Percentiles rank a stretch among this genome's conserved stretches.
Evolutionary conservation across 2,113 vertebrate species (phyloP).

Genomic region (Nycticebus coucang): DNA sequence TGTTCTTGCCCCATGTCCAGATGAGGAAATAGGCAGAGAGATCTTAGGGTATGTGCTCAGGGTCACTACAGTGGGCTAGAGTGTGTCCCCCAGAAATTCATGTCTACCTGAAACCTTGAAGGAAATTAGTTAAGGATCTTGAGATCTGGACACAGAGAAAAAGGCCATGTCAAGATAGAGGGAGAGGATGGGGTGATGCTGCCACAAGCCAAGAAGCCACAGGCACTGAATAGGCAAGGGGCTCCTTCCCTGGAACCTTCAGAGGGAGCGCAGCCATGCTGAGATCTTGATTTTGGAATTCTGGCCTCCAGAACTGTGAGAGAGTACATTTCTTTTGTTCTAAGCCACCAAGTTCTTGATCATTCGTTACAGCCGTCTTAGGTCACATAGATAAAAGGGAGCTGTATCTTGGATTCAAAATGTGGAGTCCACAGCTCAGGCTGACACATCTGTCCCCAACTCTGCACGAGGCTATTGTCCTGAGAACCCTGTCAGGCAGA

Average conservation of each 20-base stretch:
- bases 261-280: fast-evolving
- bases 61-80: background rate
- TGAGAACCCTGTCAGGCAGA: background rate
- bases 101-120: background rate
- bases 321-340: background rate
- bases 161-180: background rate
- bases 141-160: background rate
- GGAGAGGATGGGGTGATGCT: fast-evolving
- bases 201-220: background rate
- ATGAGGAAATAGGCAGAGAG: background rate
- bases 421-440: background rate
- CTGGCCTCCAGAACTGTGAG: background rate
- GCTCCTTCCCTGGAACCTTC: too few relatives aligned
- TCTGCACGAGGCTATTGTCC: background rate
- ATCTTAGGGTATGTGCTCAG: background rate
- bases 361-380: too few relatives aligned
- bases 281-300: background rate
- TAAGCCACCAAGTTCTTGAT: background rate
- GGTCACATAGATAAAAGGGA: background rate
- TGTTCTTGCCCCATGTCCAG: background rate
- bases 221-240: background rate
- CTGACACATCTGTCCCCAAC: fast-evolving
- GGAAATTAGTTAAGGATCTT: background rate
- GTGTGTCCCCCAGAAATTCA: fast-evolving
- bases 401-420: background rate